phyloP scores from a whole-genome alignment of 2,888 invertebrate genomes.

The Phalangium opilio region DNA sequence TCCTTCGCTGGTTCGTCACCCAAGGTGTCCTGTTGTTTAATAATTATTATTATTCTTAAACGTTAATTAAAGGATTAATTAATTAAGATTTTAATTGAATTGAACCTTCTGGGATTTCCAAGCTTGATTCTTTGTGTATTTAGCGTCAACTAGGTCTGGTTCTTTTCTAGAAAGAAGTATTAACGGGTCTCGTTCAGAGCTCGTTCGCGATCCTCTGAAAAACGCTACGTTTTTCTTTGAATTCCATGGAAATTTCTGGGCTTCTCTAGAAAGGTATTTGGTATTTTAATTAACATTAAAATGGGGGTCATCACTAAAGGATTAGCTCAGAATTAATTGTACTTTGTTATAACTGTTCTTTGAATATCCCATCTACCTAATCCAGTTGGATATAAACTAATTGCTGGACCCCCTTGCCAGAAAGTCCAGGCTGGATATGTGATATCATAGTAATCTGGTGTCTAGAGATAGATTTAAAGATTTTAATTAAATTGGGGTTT shows the following conservation, averaged over 20 bases:
- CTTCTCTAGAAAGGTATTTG: neutral
- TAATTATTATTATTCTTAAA: too few species aligned
- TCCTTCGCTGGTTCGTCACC: constrained; percentile 66
- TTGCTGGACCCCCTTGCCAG: constrained; percentile 96
- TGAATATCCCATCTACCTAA: constrained; percentile 86
- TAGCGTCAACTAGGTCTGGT: constrained; percentile 66
- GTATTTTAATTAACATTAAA: too few species aligned
- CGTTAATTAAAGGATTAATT: too few species aligned
- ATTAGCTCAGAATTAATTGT: too few species aligned
- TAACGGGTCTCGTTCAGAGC: constrained; percentile 72
- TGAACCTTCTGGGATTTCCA: constrained; percentile 73
- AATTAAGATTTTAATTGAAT: neutral
- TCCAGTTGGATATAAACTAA: constrained; percentile 78
- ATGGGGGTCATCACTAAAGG: too few species aligned
- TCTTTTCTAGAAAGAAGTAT: constrained; percentile 45
- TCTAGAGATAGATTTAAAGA: constrained; percentile 33
- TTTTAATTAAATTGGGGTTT: too few species aligned
- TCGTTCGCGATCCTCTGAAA: constrained; percentile 89
- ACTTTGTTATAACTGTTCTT: constrained; percentile 47
- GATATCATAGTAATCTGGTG: constrained; percentile 66
- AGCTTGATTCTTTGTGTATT: constrained; percentile 95
- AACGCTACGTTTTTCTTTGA: constrained; percentile 50
- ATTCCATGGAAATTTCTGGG: constrained; percentile 44
- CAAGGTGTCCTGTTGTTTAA: constrained; percentile 77
- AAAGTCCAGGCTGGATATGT: constrained; percentile 92